Conservation (phyloP, 1,140 invertebrate species). For the Pseudomyrmex cubaensis region DNA sequence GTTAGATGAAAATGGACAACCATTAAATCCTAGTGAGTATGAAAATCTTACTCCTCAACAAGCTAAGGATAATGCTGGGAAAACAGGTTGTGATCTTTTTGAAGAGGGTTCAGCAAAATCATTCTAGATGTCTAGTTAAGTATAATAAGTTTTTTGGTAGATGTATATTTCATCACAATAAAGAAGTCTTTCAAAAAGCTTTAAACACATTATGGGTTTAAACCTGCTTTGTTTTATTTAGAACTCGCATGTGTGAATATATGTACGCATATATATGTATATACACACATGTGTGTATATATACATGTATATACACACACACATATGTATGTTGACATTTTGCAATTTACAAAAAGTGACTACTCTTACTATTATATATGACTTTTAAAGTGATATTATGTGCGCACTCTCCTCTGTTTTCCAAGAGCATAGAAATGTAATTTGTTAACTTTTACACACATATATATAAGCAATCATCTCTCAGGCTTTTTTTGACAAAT, state of each 20-base stretch:
- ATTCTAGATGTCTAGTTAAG: conserved; percentile 4
- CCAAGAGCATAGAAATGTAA: conserved; percentile 44
- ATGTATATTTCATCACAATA: not conserved
- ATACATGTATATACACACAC: conserved; percentile 36
- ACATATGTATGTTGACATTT: conserved; percentile 67
- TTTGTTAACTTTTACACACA: conserved; percentile 54
- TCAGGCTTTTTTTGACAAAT: conserved; percentile 30
- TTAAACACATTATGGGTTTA: conserved; percentile 20
- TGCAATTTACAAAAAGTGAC: conserved; percentile 74
- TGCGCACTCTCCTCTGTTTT: conserved; percentile 56
- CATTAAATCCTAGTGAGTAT: conserved; percentile 89
- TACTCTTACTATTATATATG: conserved; percentile 70
- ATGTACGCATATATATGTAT: no score
- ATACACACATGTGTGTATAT: no score
- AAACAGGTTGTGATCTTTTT: conserved; percentile 93
- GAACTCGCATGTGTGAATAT: conserved; percentile 65
- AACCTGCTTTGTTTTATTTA: conserved; percentile 73
- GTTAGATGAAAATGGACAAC: conserved; percentile 88
- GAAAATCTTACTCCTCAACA: conserved; percentile 90
- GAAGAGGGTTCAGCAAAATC: no score
- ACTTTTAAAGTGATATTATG: conserved; percentile 56
- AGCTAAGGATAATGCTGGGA: conserved; percentile 88
- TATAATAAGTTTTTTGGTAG: not conserved
- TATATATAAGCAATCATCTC: conserved; percentile 32
- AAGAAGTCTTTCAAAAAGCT: conserved; percentile 5